Evolutionary conservation across 2,113 vertebrate species (phyloP).

Genomic region (Halcyon malimbica): DNA sequence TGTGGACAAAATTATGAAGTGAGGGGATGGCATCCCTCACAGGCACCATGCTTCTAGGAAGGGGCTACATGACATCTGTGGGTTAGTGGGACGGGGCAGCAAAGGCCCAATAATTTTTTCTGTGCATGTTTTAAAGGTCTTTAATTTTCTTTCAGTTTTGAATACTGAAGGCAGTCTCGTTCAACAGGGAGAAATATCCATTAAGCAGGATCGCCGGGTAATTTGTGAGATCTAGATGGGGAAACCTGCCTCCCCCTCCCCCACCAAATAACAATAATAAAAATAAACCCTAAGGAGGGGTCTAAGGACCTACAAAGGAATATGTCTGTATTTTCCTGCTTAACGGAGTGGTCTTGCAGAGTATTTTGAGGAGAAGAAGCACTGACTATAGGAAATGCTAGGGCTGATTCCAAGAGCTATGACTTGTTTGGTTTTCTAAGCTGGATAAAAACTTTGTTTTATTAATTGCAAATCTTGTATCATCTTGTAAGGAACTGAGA

Average conservation of each 20-base stretch:
- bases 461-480: neutral
- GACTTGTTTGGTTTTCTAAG: neutral
- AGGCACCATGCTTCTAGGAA: neutral
- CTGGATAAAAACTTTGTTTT: neutral
- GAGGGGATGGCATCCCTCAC: neutral
- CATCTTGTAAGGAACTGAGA: neutral
- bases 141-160: neutral
- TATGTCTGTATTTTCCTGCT: neutral
- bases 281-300: neutral
- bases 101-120: neutral
- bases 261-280: neutral
- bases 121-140: fast-evolving
- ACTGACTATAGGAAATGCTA: neutral
- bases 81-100: neutral
- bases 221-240: neutral
- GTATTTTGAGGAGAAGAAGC: neutral
- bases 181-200: neutral
- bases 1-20: neutral
- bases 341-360: neutral
- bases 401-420: neutral
- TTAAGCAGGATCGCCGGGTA: neutral
- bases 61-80: neutral
- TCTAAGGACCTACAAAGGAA: neutral
- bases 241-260: too few relatives aligned
- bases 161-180: neutral